Base-by-base conservation (phyloP, 2,113 vertebrate species). In the Nyctibius bracteatus region DNA sequence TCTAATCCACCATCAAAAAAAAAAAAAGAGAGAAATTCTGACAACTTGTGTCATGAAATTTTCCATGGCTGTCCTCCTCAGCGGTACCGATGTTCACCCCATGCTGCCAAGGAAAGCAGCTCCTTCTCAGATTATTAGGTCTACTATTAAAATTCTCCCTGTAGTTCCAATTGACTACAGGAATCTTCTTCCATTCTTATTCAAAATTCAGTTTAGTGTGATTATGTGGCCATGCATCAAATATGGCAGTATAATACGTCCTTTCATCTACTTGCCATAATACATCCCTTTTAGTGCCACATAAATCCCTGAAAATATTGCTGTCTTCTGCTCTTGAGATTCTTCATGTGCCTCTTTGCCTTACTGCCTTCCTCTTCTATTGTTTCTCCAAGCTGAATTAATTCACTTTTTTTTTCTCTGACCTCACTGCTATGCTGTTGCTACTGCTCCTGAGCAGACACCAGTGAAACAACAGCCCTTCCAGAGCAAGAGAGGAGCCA, bases 191-290 rank as follows among this genome's bases (percentile, higher is more conserved):
- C 92, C 86, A 82, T 95, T 96, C 96, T 86, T 94, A 96, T 95
- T 94, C 96, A 92, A 95, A 95, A 97, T 96, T 97, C 96, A 96
- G 91, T 95, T 94, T 94, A 95, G 92, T 96, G 91, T 94, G 96
- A 96, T 97, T 94, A 96, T 97, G 96, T 96, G 95, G 96, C 96
- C 88, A 96, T 95, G 96, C 94, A 96, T 94, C 96, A 96, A 97
- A 95, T 94, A 96, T 96, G 96, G 94, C 96, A 97, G 77, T 96
- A 94, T 95, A 97, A 97, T 95, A 96, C 94, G 95, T 96, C 96
- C 94, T 95, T 96, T 97, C 96, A 96, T 93, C 96, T 96, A 91
- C 95, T 97, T 96, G 94, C 96, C 96, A 96, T 96, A 96, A 96
- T 96, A 93, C 95, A 97, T 95, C 95, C 95, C 96, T 96, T 97